A percentile compares a stretch with the other conserved stretches of the same genome.
Conservation (phyloP, 2,113 vertebrate species). For the Macroglossus sobrinus region DNA sequence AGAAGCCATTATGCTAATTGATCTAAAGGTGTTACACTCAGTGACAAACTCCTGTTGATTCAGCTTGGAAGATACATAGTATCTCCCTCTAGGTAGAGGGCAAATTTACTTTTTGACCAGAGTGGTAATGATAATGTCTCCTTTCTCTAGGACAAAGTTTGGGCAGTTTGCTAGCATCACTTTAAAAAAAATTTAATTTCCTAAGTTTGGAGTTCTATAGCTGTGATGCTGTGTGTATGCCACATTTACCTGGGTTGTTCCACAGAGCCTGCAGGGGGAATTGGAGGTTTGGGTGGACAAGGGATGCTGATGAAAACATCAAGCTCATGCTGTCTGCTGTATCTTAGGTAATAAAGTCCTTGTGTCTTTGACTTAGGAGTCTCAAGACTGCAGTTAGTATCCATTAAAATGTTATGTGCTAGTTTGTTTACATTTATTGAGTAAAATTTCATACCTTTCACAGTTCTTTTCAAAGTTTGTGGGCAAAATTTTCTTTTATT, state of each 20-base stretch:
- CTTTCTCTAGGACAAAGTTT: neutral
- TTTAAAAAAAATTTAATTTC: neutral
- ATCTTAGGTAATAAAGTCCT: neutral
- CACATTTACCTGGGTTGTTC: neutral
- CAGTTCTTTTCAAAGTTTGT: neutral
- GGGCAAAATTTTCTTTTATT: neutral
- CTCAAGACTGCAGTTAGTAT: neutral
- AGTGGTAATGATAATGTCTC: neutral
- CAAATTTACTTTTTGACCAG: neutral
- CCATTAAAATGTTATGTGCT: neutral
- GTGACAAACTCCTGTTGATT: neutral
- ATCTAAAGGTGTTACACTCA: neutral
- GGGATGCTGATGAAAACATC: neutral
- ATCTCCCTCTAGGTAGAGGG: neutral
- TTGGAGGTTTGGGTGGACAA: neutral
- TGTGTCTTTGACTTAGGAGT: neutral
- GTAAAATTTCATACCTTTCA: neutral
- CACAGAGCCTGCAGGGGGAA: too few species aligned
- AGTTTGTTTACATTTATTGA: neutral
- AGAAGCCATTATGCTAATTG: neutral
- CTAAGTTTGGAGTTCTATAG: neutral
- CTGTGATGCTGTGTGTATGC: neutral
- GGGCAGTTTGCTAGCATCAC: neutral
- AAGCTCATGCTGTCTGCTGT: neutral
- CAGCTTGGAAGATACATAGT: neutral